Evolutionary conservation across 92 coral and sea anemone species (phyloP), one percentile per base, ranked within the genome.

Genomic region (Ricordea florida): DNA sequence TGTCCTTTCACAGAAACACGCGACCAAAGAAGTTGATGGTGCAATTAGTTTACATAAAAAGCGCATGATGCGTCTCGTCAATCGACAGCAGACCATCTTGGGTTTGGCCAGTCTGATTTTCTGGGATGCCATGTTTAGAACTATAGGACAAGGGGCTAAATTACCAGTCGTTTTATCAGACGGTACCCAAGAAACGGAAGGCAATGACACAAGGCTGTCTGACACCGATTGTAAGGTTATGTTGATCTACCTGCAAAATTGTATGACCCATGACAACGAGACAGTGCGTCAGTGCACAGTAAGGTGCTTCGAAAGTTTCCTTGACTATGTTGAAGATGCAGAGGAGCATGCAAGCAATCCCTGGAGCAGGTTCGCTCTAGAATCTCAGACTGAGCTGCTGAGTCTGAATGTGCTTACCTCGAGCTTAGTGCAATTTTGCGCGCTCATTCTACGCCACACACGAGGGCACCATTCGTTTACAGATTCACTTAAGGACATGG

Each of bases 211-310:
- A 29, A 48, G 23, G 29, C 55, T 22, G 17, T 32, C 73, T 5
- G 80, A 66, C 24, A 38, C 21, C 30, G 91, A 86, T 45, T 68
- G 36, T 18, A 47, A 73, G 32, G 84, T 83, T 45, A 55, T 96
- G 44, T 60, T 89, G 30, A 81, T 86, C 45, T 85, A 81, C 56
- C 67, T 96, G 31, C 97, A 96, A 87, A 96, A 96, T 61, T 80
- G 85, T 7, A 37, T 96, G 15, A 72, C 89, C 27, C 88, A 91
- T 30, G 92, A 83, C 49, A 83, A 81, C 47, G 89, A 72, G 69
- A 55, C 85, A 21, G 76, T 96, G 37, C 78, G 81, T 57, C 44
- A 74, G 44, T 64, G 90, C 55, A 85, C 96, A 13, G 63, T 91
- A n/a, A 86, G 65, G 48, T 96, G 99, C 48, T 65, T 96, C 32